Evolutionary conservation across 2,113 vertebrate genomes (phyloP).

Genomic region (Zosterops lateralis): DNA sequence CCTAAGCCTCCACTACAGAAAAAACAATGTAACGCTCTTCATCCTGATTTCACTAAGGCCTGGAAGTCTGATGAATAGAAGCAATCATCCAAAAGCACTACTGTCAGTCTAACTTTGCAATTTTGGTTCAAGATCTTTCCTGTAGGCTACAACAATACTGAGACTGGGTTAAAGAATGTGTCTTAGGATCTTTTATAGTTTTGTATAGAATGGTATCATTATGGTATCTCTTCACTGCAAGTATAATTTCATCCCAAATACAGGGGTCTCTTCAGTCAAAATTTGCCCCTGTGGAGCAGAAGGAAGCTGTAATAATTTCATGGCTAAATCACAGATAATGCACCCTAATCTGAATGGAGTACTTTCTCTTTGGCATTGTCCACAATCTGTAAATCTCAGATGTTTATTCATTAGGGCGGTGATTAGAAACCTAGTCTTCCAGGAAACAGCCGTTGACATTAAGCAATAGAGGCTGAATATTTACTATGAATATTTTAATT

Average conservation of each 20-base stretch:
- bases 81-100: slow-evolving; percentile 49
- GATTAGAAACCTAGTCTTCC: slow-evolving; percentile 31
- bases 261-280: neutral
- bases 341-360: neutral
- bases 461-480: neutral
- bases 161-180: slow-evolving; percentile 13
- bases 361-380: neutral
- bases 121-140: slow-evolving; percentile 26
- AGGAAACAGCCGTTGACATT: neutral
- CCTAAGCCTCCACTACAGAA: neutral
- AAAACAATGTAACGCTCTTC: slow-evolving; percentile 41
- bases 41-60: slow-evolving; percentile 20
- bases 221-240: neutral
- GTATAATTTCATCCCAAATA: neutral
- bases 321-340: neutral
- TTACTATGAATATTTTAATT: slow-evolving; percentile 19
- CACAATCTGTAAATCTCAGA: slow-evolving; percentile 14
- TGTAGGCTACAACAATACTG: slow-evolving; percentile 48
- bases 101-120: slow-evolving; percentile 52
- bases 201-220: neutral
- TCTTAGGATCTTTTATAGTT: neutral
- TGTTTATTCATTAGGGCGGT: slow-evolving; percentile 28
- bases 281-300: neutral
- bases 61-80: slow-evolving; percentile 47
- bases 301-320: neutral